Percentiles rank a stretch among this genome's conserved stretches.
phyloP scores from a whole-genome alignment of 2,113 vertebrate genomes.

The Anhinga rufa region DNA sequence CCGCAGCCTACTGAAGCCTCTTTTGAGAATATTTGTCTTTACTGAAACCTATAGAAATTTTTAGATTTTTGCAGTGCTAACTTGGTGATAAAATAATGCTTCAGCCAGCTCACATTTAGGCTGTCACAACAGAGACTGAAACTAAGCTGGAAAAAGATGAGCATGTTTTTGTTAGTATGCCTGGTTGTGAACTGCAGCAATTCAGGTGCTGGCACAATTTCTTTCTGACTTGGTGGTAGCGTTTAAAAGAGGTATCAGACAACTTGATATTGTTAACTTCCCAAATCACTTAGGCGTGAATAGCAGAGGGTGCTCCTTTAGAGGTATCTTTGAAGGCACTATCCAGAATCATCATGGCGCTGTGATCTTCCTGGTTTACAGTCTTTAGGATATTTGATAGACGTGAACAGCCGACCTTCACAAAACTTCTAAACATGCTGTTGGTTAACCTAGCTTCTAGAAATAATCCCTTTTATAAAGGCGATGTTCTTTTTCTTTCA shows the following conservation, averaged over 20 bases:
- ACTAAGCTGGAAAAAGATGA: background rate
- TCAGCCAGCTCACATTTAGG: background rate
- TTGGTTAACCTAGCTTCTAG: background rate
- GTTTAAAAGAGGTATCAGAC: background rate
- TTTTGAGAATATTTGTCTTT: background rate
- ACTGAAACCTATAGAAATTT: background rate
- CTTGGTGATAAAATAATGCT: background rate
- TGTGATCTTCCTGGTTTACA: background rate
- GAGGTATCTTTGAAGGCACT: background rate
- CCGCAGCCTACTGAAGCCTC: background rate
- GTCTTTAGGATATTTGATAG: background rate
- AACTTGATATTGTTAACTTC: background rate
- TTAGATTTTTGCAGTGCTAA: background rate
- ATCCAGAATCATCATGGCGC: background rate
- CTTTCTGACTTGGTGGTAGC: background rate
- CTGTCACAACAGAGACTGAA: background rate
- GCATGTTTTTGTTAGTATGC: background rate
- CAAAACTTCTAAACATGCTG: background rate
- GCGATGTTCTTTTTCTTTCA: background rate
- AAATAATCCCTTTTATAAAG: background rate
- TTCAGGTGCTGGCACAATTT: background rate
- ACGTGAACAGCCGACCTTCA: background rate
- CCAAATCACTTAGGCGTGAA: background rate
- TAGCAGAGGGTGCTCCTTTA: background rate
- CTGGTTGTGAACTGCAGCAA: background rate